Percentiles rank a stretch among this genome's conserved stretches.
Conservation (phyloP, 2,888 invertebrate genomes). For the Phalera bucephala region DNA sequence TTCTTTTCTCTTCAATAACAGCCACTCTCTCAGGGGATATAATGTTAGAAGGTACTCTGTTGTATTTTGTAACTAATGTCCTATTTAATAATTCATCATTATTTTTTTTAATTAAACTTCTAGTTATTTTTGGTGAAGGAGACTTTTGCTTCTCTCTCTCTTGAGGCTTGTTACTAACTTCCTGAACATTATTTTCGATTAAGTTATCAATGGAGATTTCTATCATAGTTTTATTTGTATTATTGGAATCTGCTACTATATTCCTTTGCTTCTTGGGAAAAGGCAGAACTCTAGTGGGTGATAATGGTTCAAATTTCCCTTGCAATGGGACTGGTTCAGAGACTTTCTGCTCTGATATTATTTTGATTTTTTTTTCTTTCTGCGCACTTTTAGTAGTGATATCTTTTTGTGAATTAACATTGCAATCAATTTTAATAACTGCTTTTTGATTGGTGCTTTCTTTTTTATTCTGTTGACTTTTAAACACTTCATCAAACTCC, state of each 20-base stretch:
- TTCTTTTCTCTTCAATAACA: slow-evolving; percentile 65
- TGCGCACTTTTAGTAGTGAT: slow-evolving; percentile 9
- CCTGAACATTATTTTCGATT: neutral
- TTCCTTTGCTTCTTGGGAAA: slow-evolving; percentile 32
- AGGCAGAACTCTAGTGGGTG: slow-evolving; percentile 47
- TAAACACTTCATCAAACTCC: neutral
- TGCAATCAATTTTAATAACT: slow-evolving; percentile 2
- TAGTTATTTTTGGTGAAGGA: neutral
- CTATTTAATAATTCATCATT: slow-evolving; percentile 8
- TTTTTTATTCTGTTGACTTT: neutral
- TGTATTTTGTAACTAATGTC: slow-evolving; percentile 22
- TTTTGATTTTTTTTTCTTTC: slow-evolving; percentile 48
- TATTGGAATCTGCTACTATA: neutral
- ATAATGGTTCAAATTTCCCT: slow-evolving; percentile 49
- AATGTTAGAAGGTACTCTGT: slow-evolving; percentile 26
- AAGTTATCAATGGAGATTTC: neutral
- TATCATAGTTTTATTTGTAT: neutral
- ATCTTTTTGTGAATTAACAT: neutral
- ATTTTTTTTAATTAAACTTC: neutral
- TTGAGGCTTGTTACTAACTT: neutral
- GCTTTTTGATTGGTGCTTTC: slow-evolving; percentile 2
- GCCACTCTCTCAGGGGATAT: slow-evolving; percentile 61
- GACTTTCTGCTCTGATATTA: slow-evolving; percentile 63
- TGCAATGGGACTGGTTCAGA: slow-evolving; percentile 40
- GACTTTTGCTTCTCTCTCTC: neutral